Base-by-base conservation (phyloP, 2,888 invertebrate species). In the Alentia gelatinosa region DNA sequence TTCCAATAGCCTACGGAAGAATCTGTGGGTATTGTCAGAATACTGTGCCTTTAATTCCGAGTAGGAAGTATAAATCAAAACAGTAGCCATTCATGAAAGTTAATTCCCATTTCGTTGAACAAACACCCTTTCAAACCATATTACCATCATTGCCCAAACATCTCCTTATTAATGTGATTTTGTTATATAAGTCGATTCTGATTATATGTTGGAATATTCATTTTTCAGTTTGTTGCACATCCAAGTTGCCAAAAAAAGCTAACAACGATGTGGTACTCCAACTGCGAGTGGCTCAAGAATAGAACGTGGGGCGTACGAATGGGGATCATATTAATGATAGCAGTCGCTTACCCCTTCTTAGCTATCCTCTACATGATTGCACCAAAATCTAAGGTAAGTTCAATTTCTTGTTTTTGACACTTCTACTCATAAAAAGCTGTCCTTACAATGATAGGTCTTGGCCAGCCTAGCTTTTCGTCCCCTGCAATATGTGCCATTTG, bases 181-280 rank as follows among this genome's bases (percentile, higher is more conserved):
- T n/a, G n/a, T n/a, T n/a, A n/a, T n/a, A n/a, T n/a, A n/a, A n/a
- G n/a, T n/a, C n/a, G n/a, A n/a, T n/a, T n/a, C n/a, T n/a, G n/a
- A n/a, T n/a, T n/a, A n/a, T n/a, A n/a, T n/a, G 30, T 90, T n/a
- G 40, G 5, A 12, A 19, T 1, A 56, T 56, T 56, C n/a, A 56
- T n/a, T n/a, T 90, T 93, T 92, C 90, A 96, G 96, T 96, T 96
- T 93, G 95, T 96, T 19, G 94, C 96, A 33, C 96, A 96, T 91
- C 95, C 96, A 7, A 94, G 94, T 91, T 95, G 96, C 91, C 96
- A 96, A 92, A 95, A 96, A 92, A 94, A 95, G 89, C 92, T 96
- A 74, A 95, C 95, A 12, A 94, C 94, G 26, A 94, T 94, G 47
- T 96, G 96, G 96, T 95, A 95, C 91, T 92, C 94, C 68, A 95